These are phyloP conservation scores for Rotaria macrura DNA, from an alignment of 2,888 invertebrate genomes.

Conservation along the genomic window DNA sequence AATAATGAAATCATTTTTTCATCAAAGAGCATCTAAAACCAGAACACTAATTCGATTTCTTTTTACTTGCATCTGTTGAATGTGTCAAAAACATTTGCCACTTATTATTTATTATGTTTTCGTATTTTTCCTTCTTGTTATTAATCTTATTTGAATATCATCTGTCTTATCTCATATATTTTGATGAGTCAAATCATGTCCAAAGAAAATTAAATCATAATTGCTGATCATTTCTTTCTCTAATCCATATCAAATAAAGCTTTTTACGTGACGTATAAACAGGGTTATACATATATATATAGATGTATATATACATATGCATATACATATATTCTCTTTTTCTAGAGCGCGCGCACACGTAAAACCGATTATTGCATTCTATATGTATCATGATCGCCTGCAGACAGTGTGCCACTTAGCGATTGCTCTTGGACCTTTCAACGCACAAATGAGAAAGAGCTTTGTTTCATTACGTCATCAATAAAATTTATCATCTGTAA, in stretches of 20 bases:
- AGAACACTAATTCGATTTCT: background rate
- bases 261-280: background rate
- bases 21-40: background rate
- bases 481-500: background rate
- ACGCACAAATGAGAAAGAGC: background rate
- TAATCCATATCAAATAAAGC: background rate
- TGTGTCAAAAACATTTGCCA: background rate
- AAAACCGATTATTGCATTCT: background rate
- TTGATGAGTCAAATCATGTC: background rate
- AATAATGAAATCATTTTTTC: background rate
- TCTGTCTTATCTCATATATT: background rate
- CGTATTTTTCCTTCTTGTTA: background rate
- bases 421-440: conserved; percentile 8
- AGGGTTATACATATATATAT: background rate
- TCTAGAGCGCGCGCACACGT: background rate
- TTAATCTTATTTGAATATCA: background rate
- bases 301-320: too few relatives aligned
- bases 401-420: conserved; percentile 8
- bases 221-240: background rate
- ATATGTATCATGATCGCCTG: conserved; percentile 8
- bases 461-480: background rate
- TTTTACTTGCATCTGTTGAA: background rate
- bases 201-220: background rate
- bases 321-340: background rate
- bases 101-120: background rate